Base-by-base conservation (phyloP, 2,113 vertebrate species). In the Sylvilagus bachmani region DNA sequence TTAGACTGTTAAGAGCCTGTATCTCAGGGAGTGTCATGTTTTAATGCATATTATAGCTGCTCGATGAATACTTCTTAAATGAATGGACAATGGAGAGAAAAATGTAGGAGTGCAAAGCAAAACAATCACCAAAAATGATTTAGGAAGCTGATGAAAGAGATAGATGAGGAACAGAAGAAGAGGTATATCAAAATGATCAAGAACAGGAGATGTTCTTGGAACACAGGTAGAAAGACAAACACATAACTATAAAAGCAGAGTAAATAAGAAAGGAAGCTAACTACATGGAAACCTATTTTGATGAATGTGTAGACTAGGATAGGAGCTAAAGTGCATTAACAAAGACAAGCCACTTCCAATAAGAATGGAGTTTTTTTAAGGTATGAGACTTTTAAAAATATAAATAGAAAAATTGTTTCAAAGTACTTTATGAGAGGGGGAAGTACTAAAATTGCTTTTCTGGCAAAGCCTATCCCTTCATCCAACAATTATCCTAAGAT, bases 401-500 rank as follows among this genome's bases (percentile, higher is more conserved):
- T 69, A 97, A 96, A 95, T 94, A 79, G 88, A 96, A 96, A 97
- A 96, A 96, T 86, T 97, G 89, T 97, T 90, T 95, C 69, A 31
- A 88, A 96, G 95, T 92, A 97, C 86, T 86, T 92, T 86, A 78
- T 49, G 90, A 97, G 92, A 96, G 64, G 70, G 69, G 25, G 51
- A 93, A 95, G 78, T 90, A 90, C 85, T 86, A 74, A 97, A 97
- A 97, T 97, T 95, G 96, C 92, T 95, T 96, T 95, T 90, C 96
- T 97, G 94, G 96, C 94, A 97, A 96, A 95, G 93, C 92, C 95
- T 93, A 81, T 96, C 95, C 96, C 95, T 96, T 96, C 94, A 96
- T 97, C 92, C 95, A 97, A 97, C 96, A 97, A 97, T 97, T 97
- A 97, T 97, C 96, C 94, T 93, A 95, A 97, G 96, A 96, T 96